Evolutionary conservation across 64 coral and sea anemone species (phyloP), one percentile per base, ranked within the genome.

Genomic region (Montipora capricornis): DNA sequence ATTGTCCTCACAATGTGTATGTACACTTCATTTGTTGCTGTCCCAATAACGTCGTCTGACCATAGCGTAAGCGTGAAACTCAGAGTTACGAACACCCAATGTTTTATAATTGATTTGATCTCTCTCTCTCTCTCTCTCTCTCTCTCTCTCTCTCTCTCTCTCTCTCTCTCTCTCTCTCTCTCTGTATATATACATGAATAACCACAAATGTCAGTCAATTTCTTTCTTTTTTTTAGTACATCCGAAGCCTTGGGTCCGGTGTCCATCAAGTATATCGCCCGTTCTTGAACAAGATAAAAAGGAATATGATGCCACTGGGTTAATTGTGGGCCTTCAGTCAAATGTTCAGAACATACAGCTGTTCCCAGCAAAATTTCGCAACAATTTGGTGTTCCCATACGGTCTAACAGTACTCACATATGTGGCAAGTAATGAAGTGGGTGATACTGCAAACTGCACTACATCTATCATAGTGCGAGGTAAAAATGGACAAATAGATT

Each of bases 241-340:
- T 37, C 49, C 61, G 5, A 91, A 94, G 37, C 95, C 95, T 17
- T 96, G 95, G 95, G 91, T 96, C 60, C 87, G 79, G 12, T 96
- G 95, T 60, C 95, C 95, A 12, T 68, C 88, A 8, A 84, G 76
- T 26, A 73, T 96, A 11, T 60, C 88, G 16, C 48, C 82, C 22
- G 76, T 48, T 10, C 52, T 96, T 46, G 92, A 73, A 2, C 81
- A 74, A 24, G 87, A 87, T 24, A 46, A 64, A 12, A 91, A 91
- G 1, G 76, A 85, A 53, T 68, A 89, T 22, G 88, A 96, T 66
- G 13, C 90, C 50, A 87, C 95, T 22, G 82, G 74, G 5, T 20
- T 91, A 29, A 62, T 96, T 0, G 19, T 20, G 49, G 77, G 91
- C 9, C 88, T 88, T 3, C 57, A 89, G 6, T 93, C 90, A 10